phyloP scores from a whole-genome alignment of 2,113 vertebrate species.

The Chinchilla lanigera region DNA sequence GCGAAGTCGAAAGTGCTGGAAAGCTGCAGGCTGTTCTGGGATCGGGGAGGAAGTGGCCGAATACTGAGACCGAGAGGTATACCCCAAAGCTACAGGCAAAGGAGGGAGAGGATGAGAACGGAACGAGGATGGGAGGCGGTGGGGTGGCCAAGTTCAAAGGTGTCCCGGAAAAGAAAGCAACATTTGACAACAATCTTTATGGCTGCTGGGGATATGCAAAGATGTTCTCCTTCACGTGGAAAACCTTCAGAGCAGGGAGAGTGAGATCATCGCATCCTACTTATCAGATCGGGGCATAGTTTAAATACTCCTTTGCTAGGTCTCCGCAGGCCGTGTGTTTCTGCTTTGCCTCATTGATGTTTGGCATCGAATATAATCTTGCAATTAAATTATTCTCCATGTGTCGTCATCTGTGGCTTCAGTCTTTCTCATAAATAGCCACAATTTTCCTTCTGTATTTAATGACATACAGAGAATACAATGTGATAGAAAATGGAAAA shows the following conservation, averaged over 20 bases:
- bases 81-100: background rate
- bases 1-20: conserved; percentile 44
- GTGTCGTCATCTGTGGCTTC: background rate
- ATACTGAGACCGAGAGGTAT: background rate
- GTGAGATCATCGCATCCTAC: background rate
- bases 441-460: background rate
- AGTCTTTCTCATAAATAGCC: background rate
- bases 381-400: background rate
- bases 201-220: background rate
- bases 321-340: background rate
- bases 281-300: background rate
- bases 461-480: background rate
- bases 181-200: background rate
- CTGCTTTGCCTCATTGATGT: background rate
- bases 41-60: background rate
- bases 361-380: conserved; percentile 8
- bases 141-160: background rate
- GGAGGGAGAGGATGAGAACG: background rate
- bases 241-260: background rate
- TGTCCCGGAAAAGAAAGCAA: background rate
- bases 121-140: background rate
- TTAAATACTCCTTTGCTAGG: background rate
- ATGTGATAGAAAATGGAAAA: background rate
- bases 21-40: background rate
- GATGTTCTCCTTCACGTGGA: background rate